Base-by-base conservation (phyloP, 2,888 invertebrate species). In the Galeopsomyia nigrocyanea region DNA sequence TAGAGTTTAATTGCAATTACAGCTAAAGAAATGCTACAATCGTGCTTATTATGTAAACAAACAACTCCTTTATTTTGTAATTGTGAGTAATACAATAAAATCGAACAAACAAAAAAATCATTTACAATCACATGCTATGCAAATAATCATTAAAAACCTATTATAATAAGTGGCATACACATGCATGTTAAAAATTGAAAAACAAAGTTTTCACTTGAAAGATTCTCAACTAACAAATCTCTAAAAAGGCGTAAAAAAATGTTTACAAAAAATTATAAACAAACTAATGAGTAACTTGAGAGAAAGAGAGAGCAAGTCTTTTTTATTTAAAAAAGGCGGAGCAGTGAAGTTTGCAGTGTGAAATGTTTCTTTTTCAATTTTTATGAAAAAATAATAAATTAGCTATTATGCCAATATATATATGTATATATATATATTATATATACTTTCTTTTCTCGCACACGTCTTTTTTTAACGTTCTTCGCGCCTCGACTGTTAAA, bases 341-440 rank as follows among this genome's bases (percentile, higher is more conserved):
- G 47, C 49, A 67, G 5, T n/a, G 56, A 64, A 64, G 3, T 19
- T 67, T 53, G 39, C 14, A 6, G 31, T 13, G 49, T 62, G n/a
- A 75, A 63, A 46, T 14, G 17, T 75, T 68, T 71, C 55, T 57
- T 71, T 73, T 75, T 61, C 51, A 70, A 73, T 58, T 75, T 67
- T 69, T 68, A 69, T 63, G 62, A 62, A 68, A 60, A 75, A 75
- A 71, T 19, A 75, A 72, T 71, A 58, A 68, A 60, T 69, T 63
- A 55, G n/a, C 22, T n/a, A 47, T 66, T 68, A 66, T 62, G 62
- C 50, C 55, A 58, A 39, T 39, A 39, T 39, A 39, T n/a, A n/a
- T n/a, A n/a, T n/a, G n/a, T n/a, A n/a, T n/a, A n/a, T n/a, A n/a
- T n/a, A n/a, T n/a, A n/a, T n/a, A n/a, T n/a, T n/a, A n/a, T n/a